Conservation (phyloP, 2,888 invertebrate genomes). For the Heteromyza rotundicornis region DNA sequence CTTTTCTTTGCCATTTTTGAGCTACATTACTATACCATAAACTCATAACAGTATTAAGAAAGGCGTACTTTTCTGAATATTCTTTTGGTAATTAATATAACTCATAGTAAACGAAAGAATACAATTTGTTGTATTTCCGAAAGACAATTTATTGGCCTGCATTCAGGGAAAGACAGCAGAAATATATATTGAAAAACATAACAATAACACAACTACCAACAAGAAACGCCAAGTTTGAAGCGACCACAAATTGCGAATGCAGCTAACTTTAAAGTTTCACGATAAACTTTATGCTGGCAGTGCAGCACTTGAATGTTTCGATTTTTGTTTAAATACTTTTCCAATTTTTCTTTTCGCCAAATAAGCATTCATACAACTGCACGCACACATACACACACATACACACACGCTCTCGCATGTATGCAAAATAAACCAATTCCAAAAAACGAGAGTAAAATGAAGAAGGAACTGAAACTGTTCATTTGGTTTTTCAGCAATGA, state of each 20-base stretch:
- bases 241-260: not conserved
- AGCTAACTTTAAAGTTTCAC: not conserved
- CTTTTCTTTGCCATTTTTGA: no score
- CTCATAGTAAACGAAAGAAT: no score
- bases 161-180: no score
- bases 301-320: constrained; percentile 9
- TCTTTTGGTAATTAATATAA: no score
- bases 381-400: constrained; percentile 48
- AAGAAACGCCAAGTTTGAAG: constrained; percentile 7
- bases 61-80: no score
- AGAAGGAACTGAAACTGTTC: not conserved
- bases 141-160: no score
- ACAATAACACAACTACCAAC: constrained; percentile 20
- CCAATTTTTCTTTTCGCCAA: constrained; percentile 23
- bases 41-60: no score
- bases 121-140: no score
- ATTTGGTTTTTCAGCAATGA: constrained; percentile 4
- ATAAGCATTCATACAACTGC: constrained; percentile 49
- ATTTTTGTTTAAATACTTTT: constrained; percentile 7
- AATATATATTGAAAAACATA: no score
- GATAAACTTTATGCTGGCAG: constrained; percentile 2
- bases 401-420: constrained; percentile 34
- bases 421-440: not conserved
- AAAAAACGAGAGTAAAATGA: no score
- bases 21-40: no score